Conservation (phyloP, 2,888 invertebrate species). For the Argyra leucocephala region DNA sequence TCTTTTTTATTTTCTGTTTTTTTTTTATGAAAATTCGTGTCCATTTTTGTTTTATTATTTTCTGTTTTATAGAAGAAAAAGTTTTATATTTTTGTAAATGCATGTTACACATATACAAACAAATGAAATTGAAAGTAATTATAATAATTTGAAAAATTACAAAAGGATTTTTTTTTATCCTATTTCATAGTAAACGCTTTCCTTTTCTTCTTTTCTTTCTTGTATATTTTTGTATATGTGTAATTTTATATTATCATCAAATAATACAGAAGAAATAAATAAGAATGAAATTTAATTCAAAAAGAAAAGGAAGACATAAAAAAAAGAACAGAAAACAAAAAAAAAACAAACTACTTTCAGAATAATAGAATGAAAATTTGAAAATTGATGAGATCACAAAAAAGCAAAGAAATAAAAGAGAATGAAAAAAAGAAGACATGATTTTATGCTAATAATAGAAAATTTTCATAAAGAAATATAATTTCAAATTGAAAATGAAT, state of each 20-base stretch:
- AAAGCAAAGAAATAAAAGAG: not conserved
- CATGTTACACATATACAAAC: not conserved
- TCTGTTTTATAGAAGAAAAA: no score
- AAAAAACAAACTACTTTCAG: not conserved
- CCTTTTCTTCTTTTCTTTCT: not conserved
- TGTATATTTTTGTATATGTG: not conserved
- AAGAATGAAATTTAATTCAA: not conserved
- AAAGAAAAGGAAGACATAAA: not conserved
- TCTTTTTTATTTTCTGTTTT: no score
- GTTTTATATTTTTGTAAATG: no score
- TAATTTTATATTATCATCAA: not conserved
- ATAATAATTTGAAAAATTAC: not conserved
- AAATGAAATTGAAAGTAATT: not conserved
- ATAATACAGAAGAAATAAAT: not conserved
- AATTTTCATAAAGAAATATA: no score
- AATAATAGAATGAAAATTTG: not conserved
- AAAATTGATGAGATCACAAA: slow-evolving; percentile 2
- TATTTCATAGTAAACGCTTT: not conserved
- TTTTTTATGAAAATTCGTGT: no score
- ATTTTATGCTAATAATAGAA: no score
- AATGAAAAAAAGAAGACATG: not conserved
- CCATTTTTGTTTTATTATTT: no score
- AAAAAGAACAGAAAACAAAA: not conserved
- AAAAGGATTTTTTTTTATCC: not conserved
- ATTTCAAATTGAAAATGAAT: no score